Percentiles rank a stretch among this genome's conserved stretches.
Evolutionary conservation across 2,113 vertebrate genomes (phyloP).

Genomic region (Myotis davidii): DNA sequence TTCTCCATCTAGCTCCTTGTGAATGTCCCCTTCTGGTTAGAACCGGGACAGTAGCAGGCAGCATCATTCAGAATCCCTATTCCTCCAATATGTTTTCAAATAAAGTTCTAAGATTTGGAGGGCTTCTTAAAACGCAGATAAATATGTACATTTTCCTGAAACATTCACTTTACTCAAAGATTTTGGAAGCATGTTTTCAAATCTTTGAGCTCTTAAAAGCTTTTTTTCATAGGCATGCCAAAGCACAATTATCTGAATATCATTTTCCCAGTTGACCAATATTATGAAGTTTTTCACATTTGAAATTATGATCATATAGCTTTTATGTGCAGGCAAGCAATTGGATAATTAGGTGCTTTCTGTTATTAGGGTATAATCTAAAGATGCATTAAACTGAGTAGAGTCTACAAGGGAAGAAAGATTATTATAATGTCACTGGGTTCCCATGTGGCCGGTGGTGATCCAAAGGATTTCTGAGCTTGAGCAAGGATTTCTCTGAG

Average conservation of each 20-base stretch:
- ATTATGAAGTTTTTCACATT: neutral
- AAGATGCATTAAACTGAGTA: neutral
- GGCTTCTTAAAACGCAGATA: neutral
- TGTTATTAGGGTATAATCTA: neutral
- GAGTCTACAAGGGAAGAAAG: neutral
- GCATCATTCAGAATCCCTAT: neutral
- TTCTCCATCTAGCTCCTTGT: neutral
- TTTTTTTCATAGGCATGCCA: neutral
- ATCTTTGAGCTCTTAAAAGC: neutral
- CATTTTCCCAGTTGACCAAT: neutral
- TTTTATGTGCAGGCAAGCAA: neutral
- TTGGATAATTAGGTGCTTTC: slow-evolving; percentile 17
- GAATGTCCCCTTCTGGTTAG: neutral
- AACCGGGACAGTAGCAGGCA: neutral
- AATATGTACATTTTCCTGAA: neutral
- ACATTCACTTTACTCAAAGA: neutral
- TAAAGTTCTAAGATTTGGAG: neutral
- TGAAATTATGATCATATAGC: neutral
- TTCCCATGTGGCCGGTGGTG: neutral
- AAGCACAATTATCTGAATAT: neutral
- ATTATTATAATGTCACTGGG: neutral
- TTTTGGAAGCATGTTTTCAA: neutral
- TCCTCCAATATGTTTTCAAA: neutral
- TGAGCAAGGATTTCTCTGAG: neutral
- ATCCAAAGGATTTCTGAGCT: neutral